Base-by-base conservation (phyloP, 2,888 invertebrate genomes). In the Diarsia brunnea region DNA sequence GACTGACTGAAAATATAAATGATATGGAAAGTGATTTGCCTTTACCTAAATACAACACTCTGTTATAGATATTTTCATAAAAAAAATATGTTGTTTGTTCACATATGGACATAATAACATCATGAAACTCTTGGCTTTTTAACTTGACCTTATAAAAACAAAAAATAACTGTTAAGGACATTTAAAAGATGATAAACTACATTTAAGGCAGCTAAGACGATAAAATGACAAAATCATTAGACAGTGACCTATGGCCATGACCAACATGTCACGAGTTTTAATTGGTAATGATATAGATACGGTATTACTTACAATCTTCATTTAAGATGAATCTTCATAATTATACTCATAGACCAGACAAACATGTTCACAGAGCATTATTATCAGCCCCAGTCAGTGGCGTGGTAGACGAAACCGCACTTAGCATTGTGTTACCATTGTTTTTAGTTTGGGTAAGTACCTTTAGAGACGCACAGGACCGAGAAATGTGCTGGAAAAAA, bases 201-300 rank as follows among this genome's bases (percentile, higher is more conserved):
- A n/a, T 21, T 66, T 14, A 21, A 66, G 24, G 12, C 45, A 47
- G 8, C 21, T 10, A 70, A 21, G 49, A 51, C 16, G 12, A 70
- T 27, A 70, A 69, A 70, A 70, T 14, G 11, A 43, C 11, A 27
- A 71, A 69, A 70, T 16, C 24, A 76, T 55, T 55, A 49, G 19
- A 27, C 55, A 24, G 16, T 51, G 61, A 16, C 43, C n/a, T 16
- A 45, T 45, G 43, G 21, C 45, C 64, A 24, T 63, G 63, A 43
- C n/a, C 66, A 76, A 14, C 47, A 27, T 43, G 47, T 66, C 47
- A 77, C 47, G 19, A 31, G 66, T 55, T 64, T 27, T 38, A 65
- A 51, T 51, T 45, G 11, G 10, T 16, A 19, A 49, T 43, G 19
- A 53, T 7, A 55, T 27, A 24, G 0, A 27, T 16, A n/a, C 43